Percentiles rank a stretch among this genome's conserved stretches.
phyloP scores from a whole-genome alignment of 2,797 vertebrate genomes.

The Artibeus jamaicensis region DNA sequence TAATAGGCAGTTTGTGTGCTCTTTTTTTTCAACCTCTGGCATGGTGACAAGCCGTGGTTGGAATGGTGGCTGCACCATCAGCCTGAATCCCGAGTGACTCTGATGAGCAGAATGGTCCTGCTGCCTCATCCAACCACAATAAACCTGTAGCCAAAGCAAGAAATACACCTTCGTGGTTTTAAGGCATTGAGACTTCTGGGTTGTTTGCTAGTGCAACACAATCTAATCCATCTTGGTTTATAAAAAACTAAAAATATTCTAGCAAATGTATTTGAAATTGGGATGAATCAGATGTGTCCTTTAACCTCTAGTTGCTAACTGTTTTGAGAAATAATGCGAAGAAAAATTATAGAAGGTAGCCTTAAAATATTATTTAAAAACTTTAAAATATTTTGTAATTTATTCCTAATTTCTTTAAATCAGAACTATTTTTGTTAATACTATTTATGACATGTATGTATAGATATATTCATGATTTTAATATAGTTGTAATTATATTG shows the following conservation, averaged over 20 bases:
- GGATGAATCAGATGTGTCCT: background rate
- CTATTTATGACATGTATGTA: background rate
- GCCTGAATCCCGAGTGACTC: background rate
- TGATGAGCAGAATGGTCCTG: background rate
- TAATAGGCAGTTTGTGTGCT: background rate
- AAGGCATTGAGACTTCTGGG: background rate
- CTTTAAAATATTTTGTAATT: background rate
- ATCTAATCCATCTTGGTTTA: background rate
- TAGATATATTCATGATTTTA: background rate
- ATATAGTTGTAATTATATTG: background rate
- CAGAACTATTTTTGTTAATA: background rate
- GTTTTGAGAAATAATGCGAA: conserved; percentile 18
- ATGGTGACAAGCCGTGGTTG: background rate
- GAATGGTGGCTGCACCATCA: background rate
- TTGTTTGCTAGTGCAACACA: background rate
- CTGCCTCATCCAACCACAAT: background rate
- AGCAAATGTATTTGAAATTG: background rate
- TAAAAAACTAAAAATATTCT: conserved; percentile 10
- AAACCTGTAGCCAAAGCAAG: background rate
- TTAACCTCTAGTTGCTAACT: background rate
- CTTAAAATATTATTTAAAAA: conserved; percentile 38
- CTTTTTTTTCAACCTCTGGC: background rate
- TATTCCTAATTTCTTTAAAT: background rate
- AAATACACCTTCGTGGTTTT: background rate
- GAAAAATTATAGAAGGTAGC: conserved; percentile 20